Conservation (phyloP, 1,140 invertebrate species). For the Teleopsis dalmanni region DNA sequence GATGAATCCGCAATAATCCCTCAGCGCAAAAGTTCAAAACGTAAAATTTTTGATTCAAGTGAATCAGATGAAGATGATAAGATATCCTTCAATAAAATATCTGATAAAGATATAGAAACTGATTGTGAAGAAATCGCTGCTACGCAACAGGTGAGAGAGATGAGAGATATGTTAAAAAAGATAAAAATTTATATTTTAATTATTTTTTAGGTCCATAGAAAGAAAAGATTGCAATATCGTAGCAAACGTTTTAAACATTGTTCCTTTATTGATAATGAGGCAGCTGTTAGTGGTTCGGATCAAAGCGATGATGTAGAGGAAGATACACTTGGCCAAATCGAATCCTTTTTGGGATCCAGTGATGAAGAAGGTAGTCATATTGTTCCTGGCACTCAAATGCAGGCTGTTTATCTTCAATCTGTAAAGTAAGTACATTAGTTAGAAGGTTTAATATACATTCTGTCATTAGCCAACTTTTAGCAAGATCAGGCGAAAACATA, state of each 20-base stretch:
- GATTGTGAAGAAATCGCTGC: conserved; percentile 19
- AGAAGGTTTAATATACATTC: too few species aligned
- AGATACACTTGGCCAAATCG: conserved; percentile 23
- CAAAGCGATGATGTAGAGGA: conserved; percentile 26
- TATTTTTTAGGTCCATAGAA: background rate
- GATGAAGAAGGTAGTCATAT: conserved; percentile 45
- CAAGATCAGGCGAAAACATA: background rate
- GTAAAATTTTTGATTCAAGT: conserved; percentile 25
- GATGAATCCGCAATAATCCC: background rate
- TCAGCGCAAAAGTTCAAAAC: conserved; percentile 15
- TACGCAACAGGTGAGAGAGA: conserved; percentile 24
- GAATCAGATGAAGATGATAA: conserved; percentile 19
- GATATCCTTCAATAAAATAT: background rate
- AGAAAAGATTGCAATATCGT: too few species aligned
- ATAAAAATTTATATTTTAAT: too few species aligned
- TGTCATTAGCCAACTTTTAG: too few species aligned
- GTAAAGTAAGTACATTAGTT: conserved; percentile 42
- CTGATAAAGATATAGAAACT: background rate
- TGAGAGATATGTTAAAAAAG: background rate
- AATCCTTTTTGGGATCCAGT: conserved; percentile 32
- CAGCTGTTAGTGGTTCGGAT: conserved; percentile 46
- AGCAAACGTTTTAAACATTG: conserved; percentile 9
- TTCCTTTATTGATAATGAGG: conserved; percentile 52
- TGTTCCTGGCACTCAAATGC: conserved; percentile 45
- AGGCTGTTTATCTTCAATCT: conserved; percentile 53